phyloP scores from a whole-genome alignment of 2,113 vertebrate genomes.

The Zosterops japonicus region DNA sequence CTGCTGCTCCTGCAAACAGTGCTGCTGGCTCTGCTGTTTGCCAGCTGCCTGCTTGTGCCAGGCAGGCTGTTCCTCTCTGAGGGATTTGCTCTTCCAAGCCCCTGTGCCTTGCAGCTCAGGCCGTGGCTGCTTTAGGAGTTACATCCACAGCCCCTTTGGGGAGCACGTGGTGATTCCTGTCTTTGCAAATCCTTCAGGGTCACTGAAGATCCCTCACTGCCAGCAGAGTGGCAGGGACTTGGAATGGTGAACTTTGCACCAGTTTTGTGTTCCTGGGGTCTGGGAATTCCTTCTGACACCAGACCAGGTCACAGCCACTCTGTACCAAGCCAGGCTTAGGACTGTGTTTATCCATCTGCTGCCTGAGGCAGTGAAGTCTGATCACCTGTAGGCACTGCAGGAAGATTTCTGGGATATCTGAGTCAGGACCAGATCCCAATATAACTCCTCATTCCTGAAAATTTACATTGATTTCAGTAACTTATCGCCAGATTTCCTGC shows the following conservation, averaged over 20 bases:
- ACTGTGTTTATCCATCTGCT: neutral
- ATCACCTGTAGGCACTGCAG: neutral
- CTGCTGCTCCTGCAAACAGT: neutral
- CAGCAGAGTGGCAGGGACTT: neutral
- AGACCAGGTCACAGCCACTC: neutral
- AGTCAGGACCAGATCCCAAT: neutral
- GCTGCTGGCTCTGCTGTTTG: conserved; percentile 1
- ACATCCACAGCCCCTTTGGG: neutral
- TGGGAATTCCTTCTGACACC: neutral
- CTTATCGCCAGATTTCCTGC: neutral
- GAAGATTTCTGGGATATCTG: neutral
- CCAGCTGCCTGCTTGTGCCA: conserved; percentile 7
- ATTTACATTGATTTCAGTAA: neutral
- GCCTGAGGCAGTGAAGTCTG: neutral
- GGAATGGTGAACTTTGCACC: neutral
- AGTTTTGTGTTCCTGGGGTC: neutral
- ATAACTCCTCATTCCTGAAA: neutral
- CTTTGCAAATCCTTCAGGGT: neutral
- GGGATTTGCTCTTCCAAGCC: neutral
- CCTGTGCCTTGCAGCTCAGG: neutral
- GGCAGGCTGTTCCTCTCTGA: neutral
- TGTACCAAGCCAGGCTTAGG: neutral
- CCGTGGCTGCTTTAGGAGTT: neutral
- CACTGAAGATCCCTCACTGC: neutral
- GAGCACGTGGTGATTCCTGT: accelerated